Evolutionary conservation across 2,888 invertebrate species (phyloP), one percentile per base, ranked within the genome.

Genomic region (Diaphora mendica): DNA sequence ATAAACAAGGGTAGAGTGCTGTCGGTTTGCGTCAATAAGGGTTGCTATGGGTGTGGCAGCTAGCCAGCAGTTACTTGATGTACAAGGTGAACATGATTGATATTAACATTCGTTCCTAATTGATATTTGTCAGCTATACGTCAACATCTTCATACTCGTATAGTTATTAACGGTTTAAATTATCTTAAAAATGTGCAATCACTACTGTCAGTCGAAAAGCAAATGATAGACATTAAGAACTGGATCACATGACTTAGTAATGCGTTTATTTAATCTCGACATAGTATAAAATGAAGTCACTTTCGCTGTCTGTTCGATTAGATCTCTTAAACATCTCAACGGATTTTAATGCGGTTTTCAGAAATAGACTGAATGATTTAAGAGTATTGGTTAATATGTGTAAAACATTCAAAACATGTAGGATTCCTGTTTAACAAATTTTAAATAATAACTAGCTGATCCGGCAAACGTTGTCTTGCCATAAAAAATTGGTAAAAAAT

Each of bases 1-100:
- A 92, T 92, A 94, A 94, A 94, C 93, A 92, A 92, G 91, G 94
- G 94, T 91, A 92, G 89, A 91, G 92, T 90, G 85, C 82, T 88
- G 83, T 87, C 88, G 86, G 85, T 84, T 90, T 90, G 87, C 90
- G 93, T 93, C 94, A 94, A 91, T 91, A 90, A 90, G 90, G 89
- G 90, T 91, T 88, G 88, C 87, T 87, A 87, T 80, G 89, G 94
- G 94, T 89, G 93, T 86, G 94, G 92, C 86, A 69, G 77, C 70
- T 73, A 77, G 78, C 77, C 79, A 77, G 76, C 77, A 79, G 35
- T 35, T 83, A 77, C 79, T 84, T 79, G 72, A 77, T 81, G 79
- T 80, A 82, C 82, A 81, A 75, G 84, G 83, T 73, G 77, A 78
- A 69, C 78, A 84, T 87, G 83, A 84, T 86, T 86, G 82, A 86